Base-by-base conservation (phyloP, 1,140 invertebrate species). In the Rhopalosiphum maidis region DNA sequence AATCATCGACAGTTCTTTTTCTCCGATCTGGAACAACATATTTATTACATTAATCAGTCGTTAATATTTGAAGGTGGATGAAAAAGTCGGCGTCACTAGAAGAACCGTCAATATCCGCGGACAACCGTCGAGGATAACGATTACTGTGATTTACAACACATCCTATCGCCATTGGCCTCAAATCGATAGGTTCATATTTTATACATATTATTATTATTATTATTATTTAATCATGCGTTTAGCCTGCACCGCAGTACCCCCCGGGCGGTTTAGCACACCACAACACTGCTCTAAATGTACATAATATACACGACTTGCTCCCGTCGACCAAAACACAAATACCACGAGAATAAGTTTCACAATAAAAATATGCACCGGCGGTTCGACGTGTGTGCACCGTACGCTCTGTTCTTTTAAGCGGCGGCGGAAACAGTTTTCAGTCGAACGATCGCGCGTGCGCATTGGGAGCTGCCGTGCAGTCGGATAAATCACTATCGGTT, bases 401-500 rank as follows among this genome's bases (percentile, higher is more conserved):
- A 9, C 7, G 30, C 68, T 15, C 9, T 21, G 68, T 77, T 37
- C 21, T 37, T 21, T 37, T 82, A 60, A 8, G 25, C 5, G 5
- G 18, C 3, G 30, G 18, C 30, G 15, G 4, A 68, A n/a, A 68
- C 60, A 2, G n/a, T n/a, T 46, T 68, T 68, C 60, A 68, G 60
- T 15, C 11, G 8, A 11, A n/a, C 60, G 6, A 11, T 1, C 15
- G 60, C 60, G 25, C n/a, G 22, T 11, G 55, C 30, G 30, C 5
- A 7, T n/a, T 77, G 30, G n/a, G 41, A 41, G 18, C 60, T 30
- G 15, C 60, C 9, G 30, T 8, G 37, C 82, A 83, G 82, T 83
- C 82, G 18, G 82, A 83, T 83, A 83, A 83, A 83, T 83, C 82
- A 83, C 41, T 83, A 83, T 37, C 37, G 82, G 82, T 83, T 82